Evolutionary conservation across 1,140 invertebrate species (phyloP).

Genomic region (Hypothenemus hampei): DNA sequence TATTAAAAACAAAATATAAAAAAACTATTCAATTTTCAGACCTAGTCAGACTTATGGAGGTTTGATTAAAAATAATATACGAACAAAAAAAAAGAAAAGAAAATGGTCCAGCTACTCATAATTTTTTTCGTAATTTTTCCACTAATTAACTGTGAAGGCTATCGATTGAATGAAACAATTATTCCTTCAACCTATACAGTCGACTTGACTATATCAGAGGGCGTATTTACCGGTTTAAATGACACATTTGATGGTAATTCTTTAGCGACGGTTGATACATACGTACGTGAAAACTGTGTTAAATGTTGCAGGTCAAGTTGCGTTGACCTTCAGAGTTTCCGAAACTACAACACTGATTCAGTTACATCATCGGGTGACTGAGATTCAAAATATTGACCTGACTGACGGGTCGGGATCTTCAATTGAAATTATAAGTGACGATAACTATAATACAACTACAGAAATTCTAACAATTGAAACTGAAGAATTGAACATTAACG

Average conservation of each 20-base stretch:
- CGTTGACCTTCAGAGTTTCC: slow-evolving; percentile 6
- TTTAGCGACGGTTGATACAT: too few relatives aligned
- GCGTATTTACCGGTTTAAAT: slow-evolving; percentile 3
- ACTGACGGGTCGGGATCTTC: neutral
- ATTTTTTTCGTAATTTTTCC: neutral
- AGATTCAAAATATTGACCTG: neutral
- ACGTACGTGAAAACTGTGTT: too few relatives aligned
- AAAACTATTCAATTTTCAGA: too few relatives aligned
- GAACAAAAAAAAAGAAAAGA: neutral
- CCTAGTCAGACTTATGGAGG: too few relatives aligned
- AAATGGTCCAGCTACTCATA: neutral
- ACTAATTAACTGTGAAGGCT: neutral
- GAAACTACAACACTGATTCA: slow-evolving; percentile 3
- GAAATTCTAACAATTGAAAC: slow-evolving; percentile 8
- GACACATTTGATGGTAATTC: slow-evolving; percentile 4
- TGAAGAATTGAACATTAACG: too few relatives aligned
- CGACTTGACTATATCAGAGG: slow-evolving; percentile 3
- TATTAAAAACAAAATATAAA: too few relatives aligned
- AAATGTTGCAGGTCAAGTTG: slow-evolving; percentile 1
- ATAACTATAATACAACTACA: neutral
- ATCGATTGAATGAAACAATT: slow-evolving; percentile 12
- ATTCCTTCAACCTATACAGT: slow-evolving; percentile 10
- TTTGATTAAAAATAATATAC: too few relatives aligned
- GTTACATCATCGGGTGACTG: neutral
- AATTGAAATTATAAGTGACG: neutral